Base-by-base conservation (phyloP, 2,888 invertebrate genomes). In the Drosophila conformis region DNA sequence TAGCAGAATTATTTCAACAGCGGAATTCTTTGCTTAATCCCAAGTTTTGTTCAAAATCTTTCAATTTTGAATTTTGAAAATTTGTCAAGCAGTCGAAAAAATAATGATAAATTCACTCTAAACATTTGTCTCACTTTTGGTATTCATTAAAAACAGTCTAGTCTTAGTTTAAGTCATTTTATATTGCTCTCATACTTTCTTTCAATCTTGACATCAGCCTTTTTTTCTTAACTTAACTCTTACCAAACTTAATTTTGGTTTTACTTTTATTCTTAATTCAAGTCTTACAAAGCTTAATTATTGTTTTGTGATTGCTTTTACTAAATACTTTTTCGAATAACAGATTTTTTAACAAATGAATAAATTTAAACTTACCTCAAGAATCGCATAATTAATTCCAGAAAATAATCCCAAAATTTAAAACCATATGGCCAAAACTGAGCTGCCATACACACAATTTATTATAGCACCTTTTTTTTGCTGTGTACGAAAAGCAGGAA, bases 401-500 rank as follows among this genome's bases (percentile, higher is more conserved):
- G 15, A 15, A 15, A 10, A 0, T 18, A 15, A 5, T 31, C 2
- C 2, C 31, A 3, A 18, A 18, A 42, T 13, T 13, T 2, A 4
- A 21, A 6, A n/a, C 5, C 42, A 6, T 6, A 38, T 3, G 0
- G 0, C 0, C 31, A 31, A 31, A 31, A 29, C 51, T n/a, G 11
- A 49, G n/a, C 4, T n/a, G 8, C 0, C n/a, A 13, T 2, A n/a
- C 13, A 7, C 4, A 4, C 4, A 42, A 11, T 11, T 11, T 18
- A 11, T n/a, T 18, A 11, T 3, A 6, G 6, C 6, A 1, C 13
- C 2, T 56, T 31, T 18, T 40, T 38, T n/a, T 46, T 21, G 21
- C 57, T 6, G 57, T 57, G 57, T 64, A 71, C 73, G 74, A 73
- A 74, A 73, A 73, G 52, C 69, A 51, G 59, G 68, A 46, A 63